Evolutionary conservation across 2,113 vertebrate genomes (phyloP), one percentile per base, ranked within the genome.

Genomic region (Dasyurus viverrinus): DNA sequence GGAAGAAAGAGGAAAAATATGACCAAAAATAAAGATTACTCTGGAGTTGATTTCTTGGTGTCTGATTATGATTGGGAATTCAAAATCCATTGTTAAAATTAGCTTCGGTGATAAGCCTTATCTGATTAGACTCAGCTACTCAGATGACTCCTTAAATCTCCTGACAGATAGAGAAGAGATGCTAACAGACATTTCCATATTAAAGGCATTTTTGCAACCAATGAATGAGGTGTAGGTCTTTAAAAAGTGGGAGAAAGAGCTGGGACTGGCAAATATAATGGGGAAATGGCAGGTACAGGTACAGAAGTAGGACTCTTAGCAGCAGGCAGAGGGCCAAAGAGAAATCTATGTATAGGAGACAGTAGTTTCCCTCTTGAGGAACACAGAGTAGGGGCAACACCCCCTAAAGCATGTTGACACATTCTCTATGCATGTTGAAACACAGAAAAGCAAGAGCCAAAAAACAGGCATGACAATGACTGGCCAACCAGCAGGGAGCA

Each of bases 61-160:
- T 55, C 90, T 96, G 96, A 93, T 94, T 93, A 25, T 95, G 68
- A 84, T 84, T 84, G 53, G 95, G 76, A 53, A 93, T 96, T 97
- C n/a, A 57, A 46, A 95, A 95, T 95, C 94, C 92, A 93, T 91
- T 96, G 96, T 84, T 84, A 94, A 94, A 96, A 93, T 96, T 4
- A 94, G 95, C 96, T 95, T 23, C 36, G 96, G 92, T 89, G 95
- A 96, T 92, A 97, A 95, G 94, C 96, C 19, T 96, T 97, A 92
- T 84, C 94, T 96, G 54, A 96, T 95, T 96, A 95, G 24, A 94
- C 52, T 92, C 92, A 95, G 54, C 46, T 93, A 96, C 48, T 96
- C 54, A 89, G 24, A 94, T 93, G 92, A 95, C 89, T 95, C 68
- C 60, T 68, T 76, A 23, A 84, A 84, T 84, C 36, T 42, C n/a